phyloP scores from a whole-genome alignment of 2,113 vertebrate genomes.

The Peromyscus leucopus region DNA sequence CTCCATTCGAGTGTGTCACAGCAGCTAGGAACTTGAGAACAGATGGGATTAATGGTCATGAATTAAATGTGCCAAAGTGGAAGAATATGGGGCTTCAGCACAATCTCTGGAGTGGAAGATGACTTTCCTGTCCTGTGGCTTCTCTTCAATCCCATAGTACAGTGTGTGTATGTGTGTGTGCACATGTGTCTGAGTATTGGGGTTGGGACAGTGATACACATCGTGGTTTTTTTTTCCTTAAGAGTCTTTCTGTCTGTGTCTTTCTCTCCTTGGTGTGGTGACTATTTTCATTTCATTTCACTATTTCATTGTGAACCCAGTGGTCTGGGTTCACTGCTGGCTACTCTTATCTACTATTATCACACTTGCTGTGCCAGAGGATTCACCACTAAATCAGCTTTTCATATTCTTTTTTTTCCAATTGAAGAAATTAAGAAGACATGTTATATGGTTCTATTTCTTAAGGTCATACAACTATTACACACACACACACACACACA shows the following conservation, averaged over 20 bases:
- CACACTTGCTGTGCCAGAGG: too few species aligned
- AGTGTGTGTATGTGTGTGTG: neutral
- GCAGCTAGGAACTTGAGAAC: neutral
- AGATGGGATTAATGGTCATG: neutral
- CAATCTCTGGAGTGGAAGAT: neutral
- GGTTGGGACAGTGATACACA: neutral
- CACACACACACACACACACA: too few species aligned
- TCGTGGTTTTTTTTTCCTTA: neutral
- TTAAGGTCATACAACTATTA: too few species aligned
- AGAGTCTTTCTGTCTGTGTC: neutral
- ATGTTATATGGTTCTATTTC: too few species aligned
- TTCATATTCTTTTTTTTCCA: neutral
- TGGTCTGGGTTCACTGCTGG: neutral
- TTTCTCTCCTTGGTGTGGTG: neutral
- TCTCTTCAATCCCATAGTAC: neutral
- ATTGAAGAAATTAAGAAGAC: neutral
- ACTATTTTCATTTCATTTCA: too few species aligned
- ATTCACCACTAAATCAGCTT: neutral
- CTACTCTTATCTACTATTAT: too few species aligned
- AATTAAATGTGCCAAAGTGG: fast-evolving
- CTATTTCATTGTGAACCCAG: too few species aligned
- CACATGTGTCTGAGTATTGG: neutral
- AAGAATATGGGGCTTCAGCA: neutral
- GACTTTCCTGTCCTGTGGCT: neutral
- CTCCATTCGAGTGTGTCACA: neutral